phyloP scores from a whole-genome alignment of 2,888 invertebrate species.

The Amblyjoppa fuscipennis region DNA sequence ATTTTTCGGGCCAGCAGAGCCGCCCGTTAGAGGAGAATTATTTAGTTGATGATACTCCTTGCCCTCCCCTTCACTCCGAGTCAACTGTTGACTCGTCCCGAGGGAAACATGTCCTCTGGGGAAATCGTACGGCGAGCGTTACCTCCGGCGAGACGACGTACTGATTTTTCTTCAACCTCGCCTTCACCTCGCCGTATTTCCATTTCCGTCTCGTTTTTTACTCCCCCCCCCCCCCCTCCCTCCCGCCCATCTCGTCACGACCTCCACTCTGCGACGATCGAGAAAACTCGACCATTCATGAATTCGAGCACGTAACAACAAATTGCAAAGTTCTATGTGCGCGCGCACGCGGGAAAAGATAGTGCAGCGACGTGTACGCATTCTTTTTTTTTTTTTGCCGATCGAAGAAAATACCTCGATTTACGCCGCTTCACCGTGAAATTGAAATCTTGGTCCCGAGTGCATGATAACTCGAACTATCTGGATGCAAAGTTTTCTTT shows the following conservation, averaged over 20 bases:
- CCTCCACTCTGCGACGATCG: slow-evolving; percentile 28
- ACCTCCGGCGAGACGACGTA: slow-evolving; percentile 25
- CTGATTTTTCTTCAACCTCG: slow-evolving; percentile 53
- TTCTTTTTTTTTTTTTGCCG: slow-evolving; percentile 1
- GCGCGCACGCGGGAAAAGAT: background rate
- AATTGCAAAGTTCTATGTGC: slow-evolving; percentile 38
- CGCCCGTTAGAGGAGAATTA: slow-evolving; percentile 26
- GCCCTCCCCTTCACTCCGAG: background rate
- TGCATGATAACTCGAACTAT: slow-evolving; percentile 1
- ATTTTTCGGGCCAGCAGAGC: background rate
- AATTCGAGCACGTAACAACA: slow-evolving; percentile 51
- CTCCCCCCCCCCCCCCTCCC: background rate
- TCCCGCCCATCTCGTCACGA: background rate
- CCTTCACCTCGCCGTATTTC: slow-evolving; percentile 17
- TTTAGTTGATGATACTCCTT: slow-evolving; percentile 41
- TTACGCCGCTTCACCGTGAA: slow-evolving; percentile 23
- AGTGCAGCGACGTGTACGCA: slow-evolving; percentile 4
- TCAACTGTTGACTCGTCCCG: slow-evolving; percentile 33
- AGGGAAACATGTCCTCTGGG: slow-evolving; percentile 42
- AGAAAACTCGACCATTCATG: slow-evolving; percentile 48
- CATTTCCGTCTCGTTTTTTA: slow-evolving; percentile 22
- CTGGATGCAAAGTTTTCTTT: slow-evolving; percentile 1
- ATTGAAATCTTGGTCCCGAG: slow-evolving; percentile 33
- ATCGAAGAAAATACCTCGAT: slow-evolving; percentile 35
- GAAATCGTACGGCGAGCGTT: slow-evolving; percentile 52